Percentiles rank a stretch among this genome's conserved stretches.
These are phyloP conservation scores for Monochamus saltuarius DNA, from an alignment of 1,140 invertebrate species.

Conservation along the genomic window DNA sequence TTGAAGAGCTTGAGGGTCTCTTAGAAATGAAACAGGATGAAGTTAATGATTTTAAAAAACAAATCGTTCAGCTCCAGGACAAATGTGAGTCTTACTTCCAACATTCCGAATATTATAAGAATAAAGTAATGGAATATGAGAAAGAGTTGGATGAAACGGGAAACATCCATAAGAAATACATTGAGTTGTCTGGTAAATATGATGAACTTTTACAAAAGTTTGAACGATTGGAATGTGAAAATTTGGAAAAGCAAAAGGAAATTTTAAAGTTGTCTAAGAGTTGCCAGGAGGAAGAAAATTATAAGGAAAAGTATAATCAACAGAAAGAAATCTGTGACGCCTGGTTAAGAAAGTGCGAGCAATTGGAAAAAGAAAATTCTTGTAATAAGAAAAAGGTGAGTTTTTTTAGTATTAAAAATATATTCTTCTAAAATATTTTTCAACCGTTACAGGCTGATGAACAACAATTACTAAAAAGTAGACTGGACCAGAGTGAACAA, in stretches of 20 bases:
- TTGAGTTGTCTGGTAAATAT: slow-evolving; percentile 46
- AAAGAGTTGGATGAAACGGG: slow-evolving; percentile 28
- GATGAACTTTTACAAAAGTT: slow-evolving; percentile 42
- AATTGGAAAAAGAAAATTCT: slow-evolving; percentile 24
- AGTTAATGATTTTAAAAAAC: slow-evolving; percentile 31
- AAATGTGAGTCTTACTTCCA: slow-evolving; percentile 24
- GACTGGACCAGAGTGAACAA: slow-evolving; percentile 34
- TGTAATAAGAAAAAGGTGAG: slow-evolving; percentile 33
- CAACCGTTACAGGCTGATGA: not conserved
- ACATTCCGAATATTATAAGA: slow-evolving; percentile 33
- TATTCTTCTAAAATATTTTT: not conserved
- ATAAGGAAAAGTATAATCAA: slow-evolving; percentile 13
- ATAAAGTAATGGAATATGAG: slow-evolving; percentile 29
- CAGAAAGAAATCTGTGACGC: slow-evolving; percentile 33
- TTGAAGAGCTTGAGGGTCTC: slow-evolving; percentile 26
- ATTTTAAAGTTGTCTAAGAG: not conserved
- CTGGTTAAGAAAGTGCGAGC: slow-evolving; percentile 36
- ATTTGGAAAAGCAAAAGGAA: slow-evolving; percentile 10
- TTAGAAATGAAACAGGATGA: slow-evolving; percentile 16
- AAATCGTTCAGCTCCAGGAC: slow-evolving; percentile 26
- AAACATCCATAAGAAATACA: slow-evolving; percentile 44
- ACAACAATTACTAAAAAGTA: slow-evolving; percentile 34
- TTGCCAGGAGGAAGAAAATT: slow-evolving; percentile 9
- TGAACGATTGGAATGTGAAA: slow-evolving; percentile 29
- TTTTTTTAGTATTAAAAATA: slow-evolving; percentile 19